A percentile compares a stretch with the other conserved stretches of the same genome.
Evolutionary conservation across 2,888 invertebrate genomes (phyloP).

Genomic region (Oscheius sp.): DNA sequence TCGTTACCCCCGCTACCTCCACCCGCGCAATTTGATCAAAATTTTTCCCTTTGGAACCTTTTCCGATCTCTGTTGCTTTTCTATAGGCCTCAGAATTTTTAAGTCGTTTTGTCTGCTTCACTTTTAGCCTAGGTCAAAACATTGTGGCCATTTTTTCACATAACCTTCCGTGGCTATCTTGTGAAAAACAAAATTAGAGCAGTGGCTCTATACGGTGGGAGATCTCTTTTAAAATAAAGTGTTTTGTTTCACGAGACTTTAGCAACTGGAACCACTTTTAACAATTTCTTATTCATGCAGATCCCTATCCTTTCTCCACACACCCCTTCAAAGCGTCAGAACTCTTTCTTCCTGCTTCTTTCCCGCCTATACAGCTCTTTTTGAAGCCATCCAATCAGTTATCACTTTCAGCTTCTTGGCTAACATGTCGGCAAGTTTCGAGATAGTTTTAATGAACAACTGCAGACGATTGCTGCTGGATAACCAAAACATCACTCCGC

Average conservation of each 20-base stretch:
- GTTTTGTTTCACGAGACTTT: not conserved
- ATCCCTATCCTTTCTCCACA: constrained; percentile 20
- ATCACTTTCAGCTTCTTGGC: constrained; percentile 4
- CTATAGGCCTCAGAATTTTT: no score
- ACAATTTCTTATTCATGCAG: constrained; percentile 31
- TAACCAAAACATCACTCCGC: not conserved
- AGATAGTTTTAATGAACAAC: not conserved
- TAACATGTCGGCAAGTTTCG: constrained; percentile 11
- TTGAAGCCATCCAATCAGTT: not conserved
- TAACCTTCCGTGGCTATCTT: no score
- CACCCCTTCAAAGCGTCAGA: constrained; percentile 12
- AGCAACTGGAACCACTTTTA: constrained; percentile 3
- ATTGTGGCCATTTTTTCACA: no score
- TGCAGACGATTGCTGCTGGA: constrained; percentile 1
- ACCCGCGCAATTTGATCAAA: no score
- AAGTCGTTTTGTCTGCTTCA: no score
- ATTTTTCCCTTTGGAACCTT: no score
- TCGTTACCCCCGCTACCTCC: no score
- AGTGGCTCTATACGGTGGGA: no score
- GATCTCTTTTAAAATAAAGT: constrained; percentile 5
- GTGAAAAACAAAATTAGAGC: no score
- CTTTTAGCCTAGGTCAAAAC: no score
- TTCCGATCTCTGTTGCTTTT: no score
- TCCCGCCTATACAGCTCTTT: not conserved
- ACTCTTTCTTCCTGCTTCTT: constrained; percentile 6